Base-by-base conservation (phyloP, 2,797 vertebrate species). In the Hyperoplus lanceolatus region DNA sequence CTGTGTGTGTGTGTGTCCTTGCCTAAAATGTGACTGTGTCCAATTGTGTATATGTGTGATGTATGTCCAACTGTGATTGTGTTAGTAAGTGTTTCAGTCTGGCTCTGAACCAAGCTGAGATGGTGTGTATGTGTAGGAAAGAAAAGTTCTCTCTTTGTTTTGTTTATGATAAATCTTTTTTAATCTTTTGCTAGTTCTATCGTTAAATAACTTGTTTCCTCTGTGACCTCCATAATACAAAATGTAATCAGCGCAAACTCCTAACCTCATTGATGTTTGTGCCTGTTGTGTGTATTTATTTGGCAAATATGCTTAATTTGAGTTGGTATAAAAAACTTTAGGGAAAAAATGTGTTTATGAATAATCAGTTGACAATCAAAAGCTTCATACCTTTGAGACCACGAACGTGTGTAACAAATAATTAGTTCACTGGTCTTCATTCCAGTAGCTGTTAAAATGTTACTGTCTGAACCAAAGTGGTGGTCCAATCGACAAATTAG, bases 11-110 rank as follows among this genome's bases (percentile, higher is more conserved):
- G 29, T 66, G 58, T 73, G 79, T 78, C 61, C 60, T 55, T 72
- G 75, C 68, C 84, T 64, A 80, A 83, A 86, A 86, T 81, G 77
- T 48, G 69, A 21, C 70, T 73, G 69, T 66, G 46, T 66, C 72
- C 56, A 54, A 72, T 70, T 73, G 75, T 73, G 77, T 74, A 60
- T 77, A 62, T 1, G 68, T 86, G 65, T 84, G 71, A 84, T 85
- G 58, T 77, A 79, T 62, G 62, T 86, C 77, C 79, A 85, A 90
- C 63, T 76, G 82, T 73, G 82, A 78, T 59, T 56, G 66, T 64
- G 61, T 56, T 15, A 12, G 50, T 50, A 29, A 63, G 49, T 48
- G 51, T 71, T 41, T 69, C 15, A 18, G 6, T 65, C 55, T 70
- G 56, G 73, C 48, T 84, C 45, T 42, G 16, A 59, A 43, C 59